phyloP scores from a whole-genome alignment of 1,140 invertebrate genomes.

The Trachymyrmex cornetzi region DNA sequence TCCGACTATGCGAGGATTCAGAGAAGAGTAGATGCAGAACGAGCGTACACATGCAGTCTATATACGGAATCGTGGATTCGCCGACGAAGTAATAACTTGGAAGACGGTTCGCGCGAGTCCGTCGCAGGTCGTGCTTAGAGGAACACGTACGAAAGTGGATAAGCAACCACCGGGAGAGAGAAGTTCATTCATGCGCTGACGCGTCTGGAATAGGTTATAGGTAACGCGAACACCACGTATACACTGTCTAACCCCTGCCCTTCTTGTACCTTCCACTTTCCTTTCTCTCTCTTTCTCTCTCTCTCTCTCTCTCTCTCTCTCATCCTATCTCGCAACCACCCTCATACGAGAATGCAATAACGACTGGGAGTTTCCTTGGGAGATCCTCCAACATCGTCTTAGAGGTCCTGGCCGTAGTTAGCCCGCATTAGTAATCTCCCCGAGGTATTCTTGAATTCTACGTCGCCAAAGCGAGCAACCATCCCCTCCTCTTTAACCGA shows the following conservation, averaged over 20 bases:
- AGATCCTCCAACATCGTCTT: constrained; percentile 62
- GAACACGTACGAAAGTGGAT: constrained; percentile 85
- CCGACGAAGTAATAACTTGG: constrained; percentile 81
- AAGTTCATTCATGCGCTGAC: constrained; percentile 84
- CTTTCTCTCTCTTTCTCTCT: not conserved
- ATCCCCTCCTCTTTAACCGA: constrained; percentile 16
- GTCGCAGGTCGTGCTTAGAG: constrained; percentile 79
- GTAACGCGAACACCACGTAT: constrained; percentile 59
- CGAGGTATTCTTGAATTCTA: constrained; percentile 79
- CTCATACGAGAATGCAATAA: constrained; percentile 81
- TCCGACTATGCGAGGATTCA: constrained; percentile 33
- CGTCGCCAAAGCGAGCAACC: constrained; percentile 65
- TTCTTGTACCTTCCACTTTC: constrained; percentile 8
- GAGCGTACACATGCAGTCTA: constrained; percentile 49
- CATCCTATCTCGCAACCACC: constrained; percentile 55
- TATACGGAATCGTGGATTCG: constrained; percentile 67
- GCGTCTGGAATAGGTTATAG: constrained; percentile 85
- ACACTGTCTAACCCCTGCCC: constrained; percentile 55
- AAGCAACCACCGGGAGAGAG: constrained; percentile 79
- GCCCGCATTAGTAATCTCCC: constrained; percentile 83
- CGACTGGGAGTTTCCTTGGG: constrained; percentile 74
- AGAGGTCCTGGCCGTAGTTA: constrained; percentile 78
- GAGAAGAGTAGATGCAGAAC: constrained; percentile 32
- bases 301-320: not conserved
- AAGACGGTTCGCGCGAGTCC: constrained; percentile 68